These are phyloP conservation scores for Myxocyprinus asiaticus DNA, from an alignment of 2,113 vertebrate species.

Conservation along the genomic window DNA sequence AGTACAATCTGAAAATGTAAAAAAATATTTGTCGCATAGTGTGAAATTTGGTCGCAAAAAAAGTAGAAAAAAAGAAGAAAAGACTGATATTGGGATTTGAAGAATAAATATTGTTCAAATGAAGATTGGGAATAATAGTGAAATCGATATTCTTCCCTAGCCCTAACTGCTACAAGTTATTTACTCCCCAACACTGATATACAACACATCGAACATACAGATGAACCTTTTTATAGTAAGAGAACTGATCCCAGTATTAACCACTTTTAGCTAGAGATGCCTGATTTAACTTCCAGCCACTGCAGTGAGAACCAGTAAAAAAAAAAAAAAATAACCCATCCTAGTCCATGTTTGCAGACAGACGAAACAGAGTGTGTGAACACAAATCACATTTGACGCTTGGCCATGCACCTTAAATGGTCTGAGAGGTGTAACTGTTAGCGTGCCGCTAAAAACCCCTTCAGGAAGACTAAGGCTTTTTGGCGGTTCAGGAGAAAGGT, in stretches of 20 bases:
- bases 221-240: too few species aligned
- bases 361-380: constrained; percentile 48
- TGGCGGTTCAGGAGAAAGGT: constrained; percentile 61
- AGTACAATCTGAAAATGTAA: too few species aligned
- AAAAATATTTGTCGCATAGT: too few species aligned
- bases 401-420: constrained; percentile 68
- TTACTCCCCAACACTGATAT: too few species aligned
- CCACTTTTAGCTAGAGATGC: not conserved
- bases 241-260: not conserved
- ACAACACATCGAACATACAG: too few species aligned
- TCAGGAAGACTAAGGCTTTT: constrained; percentile 66
- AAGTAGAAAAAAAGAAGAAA: too few species aligned
- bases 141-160: too few species aligned
- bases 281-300: not conserved
- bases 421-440: constrained; percentile 65
- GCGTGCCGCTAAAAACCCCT: constrained; percentile 69
- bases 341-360: constrained; percentile 57
- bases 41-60: too few species aligned
- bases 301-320: not conserved
- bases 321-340: not conserved
- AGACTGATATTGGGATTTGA: too few species aligned
- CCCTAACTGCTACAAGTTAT: too few species aligned
- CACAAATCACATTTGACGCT: constrained; percentile 76
- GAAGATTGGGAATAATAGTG: too few species aligned
- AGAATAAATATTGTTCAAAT: too few species aligned